Conservation (phyloP, 2,113 vertebrate species). For the Xenus cinereus region DNA sequence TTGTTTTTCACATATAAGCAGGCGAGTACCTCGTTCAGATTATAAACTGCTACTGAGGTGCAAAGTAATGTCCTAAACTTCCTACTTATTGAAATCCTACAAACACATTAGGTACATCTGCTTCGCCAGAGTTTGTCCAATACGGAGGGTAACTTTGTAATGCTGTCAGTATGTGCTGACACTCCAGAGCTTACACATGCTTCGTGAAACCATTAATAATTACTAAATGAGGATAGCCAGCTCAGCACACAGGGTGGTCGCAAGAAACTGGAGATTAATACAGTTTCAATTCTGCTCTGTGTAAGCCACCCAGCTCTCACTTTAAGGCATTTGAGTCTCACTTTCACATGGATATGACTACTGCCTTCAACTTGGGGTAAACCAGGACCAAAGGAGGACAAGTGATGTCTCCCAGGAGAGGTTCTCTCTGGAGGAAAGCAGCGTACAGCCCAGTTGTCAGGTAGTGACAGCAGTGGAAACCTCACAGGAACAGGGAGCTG, state of each 20-base stretch:
- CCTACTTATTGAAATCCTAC: slow-evolving; percentile 10
- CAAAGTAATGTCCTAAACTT: not conserved
- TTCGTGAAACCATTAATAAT: not conserved
- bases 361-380: not conserved
- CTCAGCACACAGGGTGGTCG: accelerated
- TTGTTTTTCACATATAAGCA: not conserved
- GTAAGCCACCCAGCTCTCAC: accelerated
- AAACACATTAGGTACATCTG: not conserved
- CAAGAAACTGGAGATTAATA: not conserved
- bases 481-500: not conserved
- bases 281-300: not conserved
- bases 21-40: not conserved
- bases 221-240: not conserved
- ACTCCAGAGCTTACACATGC: accelerated
- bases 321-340: not conserved
- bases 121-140: not conserved
- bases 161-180: not conserved
- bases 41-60: not conserved
- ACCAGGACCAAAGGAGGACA: not conserved
- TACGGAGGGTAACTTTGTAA: not conserved
- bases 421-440: not conserved
- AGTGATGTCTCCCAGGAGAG: not conserved
- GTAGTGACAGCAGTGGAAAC: not conserved
- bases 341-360: accelerated
- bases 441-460: not conserved